Conservation (phyloP, 2,113 vertebrate species). For the Solea senegalensis region DNA sequence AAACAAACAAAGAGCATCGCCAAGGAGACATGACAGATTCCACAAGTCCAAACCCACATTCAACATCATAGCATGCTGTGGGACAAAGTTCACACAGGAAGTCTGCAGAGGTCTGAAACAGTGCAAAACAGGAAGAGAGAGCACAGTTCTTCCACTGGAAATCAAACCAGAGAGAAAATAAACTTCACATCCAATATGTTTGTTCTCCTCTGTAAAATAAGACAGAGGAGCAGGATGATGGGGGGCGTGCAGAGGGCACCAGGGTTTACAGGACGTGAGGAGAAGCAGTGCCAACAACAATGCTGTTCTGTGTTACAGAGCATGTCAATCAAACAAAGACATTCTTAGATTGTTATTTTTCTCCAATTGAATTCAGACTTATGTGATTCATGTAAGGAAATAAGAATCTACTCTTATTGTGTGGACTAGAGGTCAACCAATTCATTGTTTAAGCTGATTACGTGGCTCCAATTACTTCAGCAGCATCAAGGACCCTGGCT, state of each 20-base stretch:
- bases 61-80: not conserved
- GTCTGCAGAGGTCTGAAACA: constrained; percentile 25
- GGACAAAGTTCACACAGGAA: constrained; percentile 38
- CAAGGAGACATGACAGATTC: constrained; percentile 3
- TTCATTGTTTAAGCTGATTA: no score
- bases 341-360: not conserved
- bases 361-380: no score
- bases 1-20: constrained; percentile 23
- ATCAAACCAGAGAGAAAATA: constrained; percentile 5
- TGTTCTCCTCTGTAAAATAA: constrained; percentile 1
- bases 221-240: not conserved
- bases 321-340: not conserved
- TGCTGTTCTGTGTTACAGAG: not conserved
- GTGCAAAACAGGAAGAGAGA: constrained; percentile 48
- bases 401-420: no score
- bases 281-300: not conserved
- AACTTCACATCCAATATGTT: not conserved
- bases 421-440: no score
- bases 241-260: not conserved
- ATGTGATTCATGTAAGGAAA: no score
- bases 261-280: constrained; percentile 2
- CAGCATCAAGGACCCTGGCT: no score
- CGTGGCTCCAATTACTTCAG: no score
- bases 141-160: constrained; percentile 3
- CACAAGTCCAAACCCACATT: not conserved